Evolutionary conservation across 2,113 vertebrate genomes (phyloP), one percentile per base, ranked within the genome.

Genomic region (Girardinichthys multiradiatus): DNA sequence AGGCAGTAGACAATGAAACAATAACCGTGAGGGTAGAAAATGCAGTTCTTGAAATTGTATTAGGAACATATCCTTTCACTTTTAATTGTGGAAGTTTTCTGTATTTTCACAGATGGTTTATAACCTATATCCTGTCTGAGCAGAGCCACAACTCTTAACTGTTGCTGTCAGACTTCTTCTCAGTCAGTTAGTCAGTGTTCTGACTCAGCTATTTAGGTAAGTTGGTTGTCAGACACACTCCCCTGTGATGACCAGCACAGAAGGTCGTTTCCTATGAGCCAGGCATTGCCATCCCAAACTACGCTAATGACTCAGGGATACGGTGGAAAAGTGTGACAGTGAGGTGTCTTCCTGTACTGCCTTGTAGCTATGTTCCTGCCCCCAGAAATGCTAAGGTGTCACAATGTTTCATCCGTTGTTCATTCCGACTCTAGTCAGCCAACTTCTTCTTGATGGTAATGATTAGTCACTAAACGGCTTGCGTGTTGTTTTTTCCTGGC

Each of bases 261-360:
- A 84, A 59, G 79, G 73, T 74, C 70, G 79, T 77, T 71, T 66
- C 77, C 82, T 81, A 87, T 76, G 80, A 83, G 86, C 86, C 84
- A 84, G 84, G 78, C 64, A 79, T 79, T 81, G 86, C 84, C 87
- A 86, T 83, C 79, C 77, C 81, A 85, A 80, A 87, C 76, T 29
- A 83, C 72, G 74, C 81, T 87, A 87, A 87, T 86, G 87, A 87
- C 76, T 80, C 59, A 17, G 75, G 69, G 80, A 74, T 51, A 48
- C 12, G 15, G 35, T 39, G 57, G 57, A 63, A 54, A 66, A 68
- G 77, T 74, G 79, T 74, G 85, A 79, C 81, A 79, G 48, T 28
- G 33, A 75, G 80, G 78, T 81, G 61, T 71, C 69, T 57, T 74
- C 69, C 73, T 9, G 57, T 74, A 39, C 70, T 68, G 79, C 79